Conservation (phyloP, 2,888 invertebrate genomes). For the Crocallis elinguaria region DNA sequence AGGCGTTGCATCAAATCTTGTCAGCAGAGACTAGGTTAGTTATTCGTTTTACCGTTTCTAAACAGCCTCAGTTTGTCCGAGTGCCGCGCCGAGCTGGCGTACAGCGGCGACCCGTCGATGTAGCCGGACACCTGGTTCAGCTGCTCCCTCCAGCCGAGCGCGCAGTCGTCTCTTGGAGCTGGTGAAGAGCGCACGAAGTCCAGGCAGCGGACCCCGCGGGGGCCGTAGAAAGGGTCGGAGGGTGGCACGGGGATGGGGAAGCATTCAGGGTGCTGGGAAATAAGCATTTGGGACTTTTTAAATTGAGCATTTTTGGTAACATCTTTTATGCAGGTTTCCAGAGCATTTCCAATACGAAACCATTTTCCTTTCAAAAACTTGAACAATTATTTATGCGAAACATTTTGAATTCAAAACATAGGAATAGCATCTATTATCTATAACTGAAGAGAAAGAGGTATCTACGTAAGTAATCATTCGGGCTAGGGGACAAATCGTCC, state of each 20-base stretch:
- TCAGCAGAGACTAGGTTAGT: background rate
- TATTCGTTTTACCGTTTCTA: slow-evolving; percentile 85
- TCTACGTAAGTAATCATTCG: no score
- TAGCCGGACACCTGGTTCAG: slow-evolving; percentile 93
- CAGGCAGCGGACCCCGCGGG: slow-evolving; percentile 89
- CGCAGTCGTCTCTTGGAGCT: slow-evolving; percentile 91
- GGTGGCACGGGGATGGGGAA: slow-evolving; percentile 90
- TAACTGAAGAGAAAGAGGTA: no score
- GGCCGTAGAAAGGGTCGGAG: slow-evolving; percentile 89
- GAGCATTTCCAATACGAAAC: no score
- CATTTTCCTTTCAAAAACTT: no score
- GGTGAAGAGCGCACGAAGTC: slow-evolving; percentile 94
- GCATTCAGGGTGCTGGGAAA: slow-evolving; percentile 93
- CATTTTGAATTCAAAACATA: no score
- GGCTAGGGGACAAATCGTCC: no score
- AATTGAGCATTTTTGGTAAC: no score
- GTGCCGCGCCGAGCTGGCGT: slow-evolving; percentile 90
- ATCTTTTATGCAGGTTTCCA: no score
- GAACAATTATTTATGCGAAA: no score
- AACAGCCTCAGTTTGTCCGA: slow-evolving; percentile 91
- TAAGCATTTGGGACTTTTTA: no score
- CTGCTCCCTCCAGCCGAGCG: slow-evolving; percentile 93
- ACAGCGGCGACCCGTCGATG: slow-evolving; percentile 92
- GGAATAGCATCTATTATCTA: no score
- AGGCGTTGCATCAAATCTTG: background rate